Base-by-base conservation (phyloP, 1,140 invertebrate species). In the Trichomalopsis sarcophagae region DNA sequence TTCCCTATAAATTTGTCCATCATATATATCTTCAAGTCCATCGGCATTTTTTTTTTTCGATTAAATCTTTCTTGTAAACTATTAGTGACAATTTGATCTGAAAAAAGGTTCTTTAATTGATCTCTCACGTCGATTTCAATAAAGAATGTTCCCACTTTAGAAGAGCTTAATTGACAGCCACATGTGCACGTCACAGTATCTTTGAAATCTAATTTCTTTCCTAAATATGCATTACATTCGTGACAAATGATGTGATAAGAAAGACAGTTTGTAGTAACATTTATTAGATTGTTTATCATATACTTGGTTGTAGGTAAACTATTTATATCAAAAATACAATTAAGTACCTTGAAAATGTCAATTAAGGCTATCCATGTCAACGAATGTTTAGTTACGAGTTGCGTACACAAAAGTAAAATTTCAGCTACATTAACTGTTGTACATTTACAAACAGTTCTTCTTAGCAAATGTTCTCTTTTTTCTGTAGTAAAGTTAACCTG, bases 21-120 rank as follows among this genome's bases (percentile, higher is more conserved):
- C 82, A 50, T 86, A 86, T 40, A 85, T 68, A 86, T 84, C 86
- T 81, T 81, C 82, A 10, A 83, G 33, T 7, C 50, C 73, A 30
- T 76, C 55, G 17, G 79, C 75, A 79, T 86, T 33, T 47, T 23
- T 73, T n/a, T n/a, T n/a, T n/a, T n/a, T n/a, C n/a, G n/a, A n/a
- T n/a, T n/a, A n/a, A n/a, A n/a, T n/a, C 44, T 36, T 33, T 66
- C 14, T 33, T 40, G 36, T 40, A 5, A 40, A 40, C 36, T 40
- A 40, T 40, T 40, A 40, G 36, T 40, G 36, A 40, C 36, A 40
- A 40, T 73, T 73, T 73, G 21, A 73, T 73, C 69, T 73, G 62
- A 14, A 21, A 73, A 73, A 14, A 73, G 30, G 13, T 73, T 73
- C 30, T 73, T 73, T 27, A 73, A 73, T 73, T 73, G 36, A 76